Percentiles rank a stretch among this genome's conserved stretches.
phyloP scores from a whole-genome alignment of 2,888 invertebrate species.

The Linyphia triangularis region DNA sequence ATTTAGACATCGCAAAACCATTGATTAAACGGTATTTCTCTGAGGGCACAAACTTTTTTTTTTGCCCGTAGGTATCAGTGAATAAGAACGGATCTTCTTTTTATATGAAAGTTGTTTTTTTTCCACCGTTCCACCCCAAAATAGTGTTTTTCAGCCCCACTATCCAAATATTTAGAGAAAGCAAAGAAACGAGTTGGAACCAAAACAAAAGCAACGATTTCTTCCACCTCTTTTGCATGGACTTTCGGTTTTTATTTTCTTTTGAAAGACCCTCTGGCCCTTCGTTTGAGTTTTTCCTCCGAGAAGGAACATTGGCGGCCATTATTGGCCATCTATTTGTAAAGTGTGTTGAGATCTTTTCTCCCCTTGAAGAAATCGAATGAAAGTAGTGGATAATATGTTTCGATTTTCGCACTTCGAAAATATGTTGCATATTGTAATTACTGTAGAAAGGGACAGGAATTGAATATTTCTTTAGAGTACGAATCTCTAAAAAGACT shows the following conservation, averaged over 20 bases:
- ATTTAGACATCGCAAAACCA: not conserved
- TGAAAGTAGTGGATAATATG: no score
- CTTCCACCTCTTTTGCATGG: constrained; percentile 24
- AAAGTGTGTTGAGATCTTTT: no score
- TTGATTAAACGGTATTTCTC: not conserved
- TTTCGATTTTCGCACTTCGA: no score
- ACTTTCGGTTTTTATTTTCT: not conserved
- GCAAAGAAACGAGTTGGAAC: constrained; percentile 17
- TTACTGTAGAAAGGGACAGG: no score
- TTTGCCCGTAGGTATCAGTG: not conserved
- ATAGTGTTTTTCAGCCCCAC: not conserved
- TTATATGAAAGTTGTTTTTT: not conserved
- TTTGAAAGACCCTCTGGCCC: not conserved
- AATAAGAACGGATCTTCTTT: not conserved
- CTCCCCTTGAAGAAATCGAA: no score
- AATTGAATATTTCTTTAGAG: no score
- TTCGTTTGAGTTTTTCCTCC: not conserved
- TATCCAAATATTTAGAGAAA: constrained; percentile 35
- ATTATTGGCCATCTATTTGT: not conserved
- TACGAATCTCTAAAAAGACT: no score
- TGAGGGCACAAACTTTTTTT: not conserved
- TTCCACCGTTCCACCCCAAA: not conserved
- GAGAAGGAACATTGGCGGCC: not conserved
- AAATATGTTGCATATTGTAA: no score
- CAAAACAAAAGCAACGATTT: constrained; percentile 14